A percentile compares a stretch with the other conserved stretches of the same genome.
These are phyloP conservation scores for Hiodon tergisus DNA, from an alignment of 2,113 vertebrate genomes.

Conservation along the genomic window DNA sequence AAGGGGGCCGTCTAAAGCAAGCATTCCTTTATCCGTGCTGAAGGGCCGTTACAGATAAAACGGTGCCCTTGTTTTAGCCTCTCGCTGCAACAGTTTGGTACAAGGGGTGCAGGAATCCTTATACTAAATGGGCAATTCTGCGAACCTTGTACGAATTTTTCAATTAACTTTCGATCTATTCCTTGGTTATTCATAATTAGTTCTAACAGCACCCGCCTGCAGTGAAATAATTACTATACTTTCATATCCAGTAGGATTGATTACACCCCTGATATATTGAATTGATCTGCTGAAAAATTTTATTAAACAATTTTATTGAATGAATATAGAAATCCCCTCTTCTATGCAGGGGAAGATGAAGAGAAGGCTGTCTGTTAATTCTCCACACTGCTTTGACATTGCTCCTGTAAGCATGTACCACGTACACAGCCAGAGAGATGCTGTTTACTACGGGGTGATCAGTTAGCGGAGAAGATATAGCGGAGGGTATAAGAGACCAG, in stretches of 20 bases:
- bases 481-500: too few relatives aligned
- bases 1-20: slow-evolving; percentile 5
- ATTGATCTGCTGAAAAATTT: too few relatives aligned
- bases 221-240: not conserved
- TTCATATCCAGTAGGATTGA: not conserved
- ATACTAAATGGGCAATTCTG: not conserved
- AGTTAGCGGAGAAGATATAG: too few relatives aligned
- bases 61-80: slow-evolving; percentile 11
- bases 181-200: not conserved
- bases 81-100: slow-evolving; percentile 3
- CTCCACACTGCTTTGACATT: too few relatives aligned
- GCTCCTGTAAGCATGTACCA: too few relatives aligned
- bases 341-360: too few relatives aligned
- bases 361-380: too few relatives aligned
- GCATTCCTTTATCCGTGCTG: not conserved
- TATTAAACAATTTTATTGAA: too few relatives aligned
- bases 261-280: too few relatives aligned
- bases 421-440: too few relatives aligned
- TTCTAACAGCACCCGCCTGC: not conserved
- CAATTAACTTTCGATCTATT: slow-evolving; percentile 11
- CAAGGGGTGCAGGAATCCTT: not conserved
- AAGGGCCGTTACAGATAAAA: slow-evolving; percentile 18
- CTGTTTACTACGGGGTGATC: too few relatives aligned
- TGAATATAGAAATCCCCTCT: too few relatives aligned
- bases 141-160: slow-evolving; percentile 3